Evolutionary conservation across 2,113 vertebrate genomes (phyloP).

Genomic region (Oreotrochilus melanogaster): DNA sequence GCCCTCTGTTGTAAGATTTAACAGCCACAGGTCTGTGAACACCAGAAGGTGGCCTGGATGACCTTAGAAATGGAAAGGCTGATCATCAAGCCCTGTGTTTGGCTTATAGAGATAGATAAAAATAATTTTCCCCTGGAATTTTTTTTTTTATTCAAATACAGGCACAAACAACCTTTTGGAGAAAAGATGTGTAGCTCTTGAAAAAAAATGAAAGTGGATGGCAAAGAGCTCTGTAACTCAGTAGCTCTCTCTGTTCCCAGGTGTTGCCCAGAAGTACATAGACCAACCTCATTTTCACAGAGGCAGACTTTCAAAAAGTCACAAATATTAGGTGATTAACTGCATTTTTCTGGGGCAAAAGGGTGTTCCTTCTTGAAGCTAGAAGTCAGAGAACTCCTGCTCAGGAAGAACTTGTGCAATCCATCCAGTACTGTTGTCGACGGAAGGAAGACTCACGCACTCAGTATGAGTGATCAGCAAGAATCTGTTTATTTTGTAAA

Average conservation of each 20-base stretch:
- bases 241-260: background rate
- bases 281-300: background rate
- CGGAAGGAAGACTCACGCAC: too few relatives aligned
- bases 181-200: background rate
- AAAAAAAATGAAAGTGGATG: background rate
- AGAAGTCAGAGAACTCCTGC: background rate
- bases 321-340: background rate
- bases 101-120: background rate
- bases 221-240: background rate
- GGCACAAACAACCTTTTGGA: background rate
- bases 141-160: background rate
- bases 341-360: background rate
- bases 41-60: background rate
- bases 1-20: background rate
- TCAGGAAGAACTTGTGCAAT: background rate
- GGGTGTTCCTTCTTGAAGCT: background rate
- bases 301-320: background rate
- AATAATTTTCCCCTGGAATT: background rate
- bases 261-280: fast-evolving
- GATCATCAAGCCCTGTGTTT: background rate
- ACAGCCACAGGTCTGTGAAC: background rate
- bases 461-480: too few relatives aligned
- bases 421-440: too few relatives aligned
- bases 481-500: too few relatives aligned
- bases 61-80: background rate